Evolutionary conservation across 2,113 vertebrate genomes (phyloP).

Genomic region (Aythya baeri): DNA sequence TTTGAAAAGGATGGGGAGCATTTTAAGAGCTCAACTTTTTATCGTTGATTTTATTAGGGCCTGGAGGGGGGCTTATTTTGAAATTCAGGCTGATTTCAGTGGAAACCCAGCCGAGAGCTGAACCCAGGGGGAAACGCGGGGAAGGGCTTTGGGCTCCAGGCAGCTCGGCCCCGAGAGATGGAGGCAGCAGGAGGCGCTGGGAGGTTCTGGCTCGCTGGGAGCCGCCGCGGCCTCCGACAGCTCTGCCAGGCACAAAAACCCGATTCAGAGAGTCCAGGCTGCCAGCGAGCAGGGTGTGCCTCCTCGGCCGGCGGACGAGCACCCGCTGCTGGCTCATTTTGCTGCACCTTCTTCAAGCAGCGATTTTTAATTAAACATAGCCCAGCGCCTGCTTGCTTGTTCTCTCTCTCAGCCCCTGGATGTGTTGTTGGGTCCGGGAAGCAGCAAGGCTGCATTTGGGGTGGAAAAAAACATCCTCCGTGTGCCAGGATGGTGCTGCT

Average conservation of each 20-base stretch:
- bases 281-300: not conserved
- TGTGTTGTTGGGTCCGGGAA: not conserved
- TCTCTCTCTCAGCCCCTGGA: not conserved
- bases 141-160: not conserved
- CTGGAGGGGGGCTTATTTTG: not conserved
- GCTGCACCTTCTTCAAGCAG: not conserved
- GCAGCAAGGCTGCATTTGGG: rapidly evolving
- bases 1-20: not conserved
- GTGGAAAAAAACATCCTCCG: not conserved
- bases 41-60: not conserved
- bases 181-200: not conserved
- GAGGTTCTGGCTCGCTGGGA: not conserved
- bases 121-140: not conserved
- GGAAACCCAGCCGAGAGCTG: not conserved
- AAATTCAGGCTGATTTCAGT: not conserved
- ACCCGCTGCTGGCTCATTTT: not conserved
- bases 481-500: not conserved
- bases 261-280: not conserved
- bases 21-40: not conserved
- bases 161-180: not conserved
- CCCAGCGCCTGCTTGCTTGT: not conserved
- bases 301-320: not conserved
- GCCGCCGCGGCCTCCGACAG: not conserved
- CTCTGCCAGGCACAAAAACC: not conserved
- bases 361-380: not conserved